phyloP scores from a whole-genome alignment of 2,797 vertebrate species.

The Enteromius mattozi region DNA sequence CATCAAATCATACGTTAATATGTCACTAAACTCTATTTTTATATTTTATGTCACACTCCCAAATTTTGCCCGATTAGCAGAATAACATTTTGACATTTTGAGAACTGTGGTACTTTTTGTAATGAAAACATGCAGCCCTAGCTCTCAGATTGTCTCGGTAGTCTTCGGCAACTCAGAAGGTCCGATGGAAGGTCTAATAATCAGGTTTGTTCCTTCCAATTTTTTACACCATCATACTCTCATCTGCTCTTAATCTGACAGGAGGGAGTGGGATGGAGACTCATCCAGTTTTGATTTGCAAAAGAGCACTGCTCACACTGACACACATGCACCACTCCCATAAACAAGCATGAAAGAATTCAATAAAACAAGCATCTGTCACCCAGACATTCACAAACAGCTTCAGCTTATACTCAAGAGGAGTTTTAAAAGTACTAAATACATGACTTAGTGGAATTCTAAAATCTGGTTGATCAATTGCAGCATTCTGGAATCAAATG shows the following conservation, averaged over 20 bases:
- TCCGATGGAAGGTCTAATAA: slow-evolving; percentile 8
- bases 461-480: slow-evolving; percentile 8
- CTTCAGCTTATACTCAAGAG: neutral
- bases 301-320: slow-evolving; percentile 52
- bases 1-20: neutral
- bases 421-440: neutral
- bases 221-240: slow-evolving; percentile 77
- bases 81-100: neutral
- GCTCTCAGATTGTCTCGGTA: neutral
- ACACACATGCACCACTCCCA: slow-evolving; percentile 41
- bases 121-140: neutral
- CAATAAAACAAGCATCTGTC: slow-evolving; percentile 45
- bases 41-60: neutral
- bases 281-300: slow-evolving; percentile 67
- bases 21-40: neutral
- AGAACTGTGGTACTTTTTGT: neutral
- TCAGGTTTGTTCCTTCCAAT: slow-evolving; percentile 74
- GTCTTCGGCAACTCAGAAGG: neutral
- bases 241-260: slow-evolving; percentile 85
- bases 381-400: slow-evolving; percentile 38
- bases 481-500: neutral
- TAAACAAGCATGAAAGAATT: slow-evolving; percentile 46
- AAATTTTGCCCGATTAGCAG: neutral
- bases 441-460: neutral
- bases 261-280: slow-evolving; percentile 56